Percentiles rank a stretch among this genome's conserved stretches.
These are phyloP conservation scores for Lepidocyrtoides sp. DNA, from an alignment of 2,888 invertebrate genomes.

Conservation along the genomic window DNA sequence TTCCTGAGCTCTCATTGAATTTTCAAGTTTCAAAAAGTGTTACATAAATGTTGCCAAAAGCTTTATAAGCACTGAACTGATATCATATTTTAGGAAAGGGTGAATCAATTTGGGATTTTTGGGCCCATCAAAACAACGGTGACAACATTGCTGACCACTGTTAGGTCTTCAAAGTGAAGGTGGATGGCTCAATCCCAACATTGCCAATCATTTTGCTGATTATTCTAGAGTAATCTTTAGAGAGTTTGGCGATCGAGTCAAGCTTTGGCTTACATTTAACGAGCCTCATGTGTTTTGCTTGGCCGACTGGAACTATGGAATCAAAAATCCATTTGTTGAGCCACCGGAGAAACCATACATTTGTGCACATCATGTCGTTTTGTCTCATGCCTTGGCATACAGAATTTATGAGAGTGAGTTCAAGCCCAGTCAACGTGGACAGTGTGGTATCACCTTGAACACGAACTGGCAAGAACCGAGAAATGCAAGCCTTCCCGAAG, in stretches of 20 bases:
- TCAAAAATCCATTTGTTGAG: constrained; percentile 88
- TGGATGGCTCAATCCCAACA: constrained; percentile 81
- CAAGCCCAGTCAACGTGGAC: constrained; percentile 85
- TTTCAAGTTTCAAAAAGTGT: too few relatives aligned
- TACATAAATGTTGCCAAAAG: neutral
- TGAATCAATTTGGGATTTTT: constrained; percentile 87
- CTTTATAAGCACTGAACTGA: too few relatives aligned
- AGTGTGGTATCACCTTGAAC: constrained; percentile 85
- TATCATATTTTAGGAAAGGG: constrained; percentile 86
- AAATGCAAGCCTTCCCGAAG: constrained; percentile 76
- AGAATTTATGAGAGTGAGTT: constrained; percentile 89
- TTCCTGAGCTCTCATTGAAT: too few relatives aligned
- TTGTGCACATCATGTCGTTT: constrained; percentile 89
- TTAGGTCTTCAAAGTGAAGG: constrained; percentile 88
- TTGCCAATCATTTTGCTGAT: constrained; percentile 80
- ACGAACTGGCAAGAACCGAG: constrained; percentile 84
- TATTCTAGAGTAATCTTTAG: constrained; percentile 81
- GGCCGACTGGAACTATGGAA: constrained; percentile 75
- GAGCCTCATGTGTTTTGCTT: constrained; percentile 82
- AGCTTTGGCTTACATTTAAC: constrained; percentile 85
- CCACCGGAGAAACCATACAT: constrained; percentile 88
- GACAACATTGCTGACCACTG: constrained; percentile 86
- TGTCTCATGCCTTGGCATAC: constrained; percentile 90
- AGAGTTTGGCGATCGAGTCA: constrained; percentile 83
- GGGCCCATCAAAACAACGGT: constrained; percentile 86